Evolutionary conservation across 2,113 vertebrate species (phyloP).

Genomic region (Falcunculus frontatus): DNA sequence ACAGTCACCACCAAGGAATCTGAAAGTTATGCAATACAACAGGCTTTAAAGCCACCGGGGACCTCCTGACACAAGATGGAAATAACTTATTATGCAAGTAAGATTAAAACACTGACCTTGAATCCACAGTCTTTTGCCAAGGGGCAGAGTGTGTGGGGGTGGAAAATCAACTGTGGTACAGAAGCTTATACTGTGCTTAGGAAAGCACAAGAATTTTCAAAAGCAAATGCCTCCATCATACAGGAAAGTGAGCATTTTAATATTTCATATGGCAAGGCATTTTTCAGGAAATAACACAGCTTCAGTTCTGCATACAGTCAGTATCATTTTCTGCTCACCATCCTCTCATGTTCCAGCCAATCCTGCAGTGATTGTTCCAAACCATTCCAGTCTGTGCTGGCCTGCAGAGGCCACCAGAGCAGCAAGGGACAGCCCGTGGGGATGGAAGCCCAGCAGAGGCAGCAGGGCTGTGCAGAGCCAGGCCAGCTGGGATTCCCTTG

Average conservation of each 20-base stretch:
- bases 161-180: neutral
- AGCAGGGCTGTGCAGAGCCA: neutral
- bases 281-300: neutral
- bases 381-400: neutral
- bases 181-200: neutral
- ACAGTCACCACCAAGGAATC: constrained; percentile 43
- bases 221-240: neutral
- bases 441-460: neutral
- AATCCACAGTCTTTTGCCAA: constrained; percentile 20
- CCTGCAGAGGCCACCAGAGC: constrained; percentile 15
- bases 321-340: neutral
- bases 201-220: neutral
- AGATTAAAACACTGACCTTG: constrained; percentile 42
- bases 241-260: neutral
- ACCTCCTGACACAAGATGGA: constrained; percentile 12
- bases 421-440: neutral
- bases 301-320: neutral
- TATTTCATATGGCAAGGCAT: neutral
- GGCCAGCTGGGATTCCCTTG: neutral
- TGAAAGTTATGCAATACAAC: constrained; percentile 24
- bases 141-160: neutral
- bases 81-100: constrained; percentile 44
- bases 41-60: constrained; percentile 15
- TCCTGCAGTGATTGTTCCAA: neutral
- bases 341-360: neutral